phyloP scores from a whole-genome alignment of 2,113 vertebrate genomes.

The Neotoma lepida region DNA sequence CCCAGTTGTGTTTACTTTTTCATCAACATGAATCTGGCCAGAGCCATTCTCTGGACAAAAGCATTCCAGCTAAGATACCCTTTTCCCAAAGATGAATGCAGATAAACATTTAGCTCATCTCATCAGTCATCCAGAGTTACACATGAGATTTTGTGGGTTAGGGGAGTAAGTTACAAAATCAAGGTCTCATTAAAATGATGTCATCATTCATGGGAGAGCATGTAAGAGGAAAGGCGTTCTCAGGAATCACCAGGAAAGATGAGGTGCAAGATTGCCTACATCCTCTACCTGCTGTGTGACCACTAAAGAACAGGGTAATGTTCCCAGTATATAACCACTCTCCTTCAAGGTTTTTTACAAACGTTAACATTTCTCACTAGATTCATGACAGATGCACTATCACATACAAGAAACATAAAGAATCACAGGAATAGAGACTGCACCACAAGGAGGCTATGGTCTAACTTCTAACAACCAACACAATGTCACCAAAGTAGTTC shows the following conservation, averaged over 20 bases:
- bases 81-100: too few relatives aligned
- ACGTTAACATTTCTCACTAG: not conserved
- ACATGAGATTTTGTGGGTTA: not conserved
- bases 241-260: not conserved
- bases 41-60: too few relatives aligned
- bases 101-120: too few relatives aligned
- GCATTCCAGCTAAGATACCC: too few relatives aligned
- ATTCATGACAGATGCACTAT: not conserved
- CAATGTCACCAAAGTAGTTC: not conserved
- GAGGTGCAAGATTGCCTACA: rapidly evolving
- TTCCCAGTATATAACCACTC: not conserved
- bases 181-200: not conserved
- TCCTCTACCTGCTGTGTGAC: not conserved
- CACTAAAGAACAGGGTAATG: not conserved
- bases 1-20: too few relatives aligned
- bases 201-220: too few relatives aligned
- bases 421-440: not conserved
- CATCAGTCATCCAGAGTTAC: not conserved
- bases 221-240: not conserved
- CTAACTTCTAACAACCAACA: not conserved
- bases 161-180: not conserved
- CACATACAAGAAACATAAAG: not conserved
- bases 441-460: not conserved
- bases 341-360: not conserved
- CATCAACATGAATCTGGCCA: too few relatives aligned